Conservation (phyloP, 2,113 vertebrate genomes). For the Callithrix jacchus region DNA sequence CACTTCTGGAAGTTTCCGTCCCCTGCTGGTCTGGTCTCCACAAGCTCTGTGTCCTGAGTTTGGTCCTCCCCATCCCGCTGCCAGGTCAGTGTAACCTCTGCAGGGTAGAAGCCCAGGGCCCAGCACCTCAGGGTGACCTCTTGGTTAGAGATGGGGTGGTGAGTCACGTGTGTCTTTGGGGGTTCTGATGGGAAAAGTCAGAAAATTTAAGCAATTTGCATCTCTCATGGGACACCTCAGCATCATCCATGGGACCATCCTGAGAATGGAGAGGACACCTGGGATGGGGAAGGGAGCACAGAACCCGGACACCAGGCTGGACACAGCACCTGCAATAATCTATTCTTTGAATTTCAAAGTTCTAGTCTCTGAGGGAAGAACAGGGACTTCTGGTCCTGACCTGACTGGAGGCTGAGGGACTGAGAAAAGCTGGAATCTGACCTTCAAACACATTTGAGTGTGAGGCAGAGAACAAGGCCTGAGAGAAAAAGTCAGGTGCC, state of each 20-base stretch:
- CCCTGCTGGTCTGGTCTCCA: constrained; percentile 27
- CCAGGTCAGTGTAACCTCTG: constrained; percentile 64
- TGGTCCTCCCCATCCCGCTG: constrained; percentile 36
- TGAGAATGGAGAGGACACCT: neutral
- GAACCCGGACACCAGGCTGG: neutral
- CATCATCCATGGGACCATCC: neutral
- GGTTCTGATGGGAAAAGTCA: rapidly evolving
- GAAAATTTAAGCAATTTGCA: neutral
- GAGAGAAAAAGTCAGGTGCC: neutral
- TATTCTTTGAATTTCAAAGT: neutral
- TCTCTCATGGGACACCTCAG: neutral
- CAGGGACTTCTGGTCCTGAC: neutral
- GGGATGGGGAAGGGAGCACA: too few species aligned
- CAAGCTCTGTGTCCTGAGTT: neutral
- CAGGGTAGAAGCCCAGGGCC: neutral
- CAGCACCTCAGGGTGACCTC: neutral
- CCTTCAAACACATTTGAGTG: neutral
- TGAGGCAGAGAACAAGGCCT: neutral
- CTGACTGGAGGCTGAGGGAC: neutral
- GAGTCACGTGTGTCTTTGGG: neutral
- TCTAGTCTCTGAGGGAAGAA: neutral
- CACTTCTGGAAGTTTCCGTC: constrained; percentile 77
- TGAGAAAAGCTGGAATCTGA: neutral
- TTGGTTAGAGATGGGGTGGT: neutral
- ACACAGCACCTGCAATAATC: neutral